Base-by-base conservation (phyloP, 1,140 invertebrate species). In the Zaprionus capensis region DNA sequence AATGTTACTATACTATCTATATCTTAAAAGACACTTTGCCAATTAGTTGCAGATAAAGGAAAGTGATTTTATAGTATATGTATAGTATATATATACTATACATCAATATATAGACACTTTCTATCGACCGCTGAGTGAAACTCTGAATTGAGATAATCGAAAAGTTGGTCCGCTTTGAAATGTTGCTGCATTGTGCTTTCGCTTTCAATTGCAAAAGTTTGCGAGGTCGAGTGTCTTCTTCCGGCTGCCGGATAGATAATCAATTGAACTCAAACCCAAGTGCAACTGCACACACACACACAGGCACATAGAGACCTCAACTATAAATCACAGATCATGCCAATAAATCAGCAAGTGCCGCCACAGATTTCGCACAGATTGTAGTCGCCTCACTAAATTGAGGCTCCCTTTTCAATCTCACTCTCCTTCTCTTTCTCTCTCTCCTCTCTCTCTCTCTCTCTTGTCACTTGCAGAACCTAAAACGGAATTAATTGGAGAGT, bases 401-500 rank as follows among this genome's bases (percentile, higher is more conserved):
- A 61, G 70, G 15, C 41, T 2, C 6, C 41, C n/a, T 9, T 44
- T 44, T 2, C 41, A n/a, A 6, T 44, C 38, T 38, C 38, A 76
- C 49, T 62, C 65, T 59, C 22, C 64, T 44, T 73, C 24, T 58
- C 11, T 75, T 12, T 76, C 15, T 4, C 59, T 14, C 6, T 34
- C 58, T 49, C 28, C 20, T n/a, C 11, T 44, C 36, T 70, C 41
- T 63, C 24, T 57, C 26, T 64, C 49, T 63, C 12, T 15, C 15
- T 15, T 15, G 14, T 62, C 20, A 44, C 14, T 77, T 71, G 20
- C 92, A 95, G 94, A 94, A 91, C 94, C 94, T 78, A 94, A 94
- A 93, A 94, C 94, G 76, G 94, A 94, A 92, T 94, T 94, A 82
- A 93, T 94, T 69, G 94, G 94, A 70, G 94, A 94, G 81, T 88